Evolutionary conservation across 1,140 invertebrate genomes (phyloP), one percentile per base, ranked within the genome.

Genomic region (Adelges cooleyi): DNA sequence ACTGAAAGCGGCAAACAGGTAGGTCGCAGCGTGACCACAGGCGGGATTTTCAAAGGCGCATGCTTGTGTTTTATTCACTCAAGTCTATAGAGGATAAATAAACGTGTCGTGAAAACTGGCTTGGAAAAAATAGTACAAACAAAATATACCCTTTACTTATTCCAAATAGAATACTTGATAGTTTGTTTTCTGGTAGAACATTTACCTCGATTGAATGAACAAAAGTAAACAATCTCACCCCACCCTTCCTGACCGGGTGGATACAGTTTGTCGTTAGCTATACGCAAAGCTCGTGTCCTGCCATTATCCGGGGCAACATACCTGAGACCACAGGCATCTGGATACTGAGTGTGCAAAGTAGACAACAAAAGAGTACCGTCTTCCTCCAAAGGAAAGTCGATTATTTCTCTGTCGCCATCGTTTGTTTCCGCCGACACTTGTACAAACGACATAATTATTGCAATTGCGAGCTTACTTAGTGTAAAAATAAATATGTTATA

Each of bases 121-220:
- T n/a, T n/a, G n/a, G n/a, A n/a, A n/a, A n/a, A n/a, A n/a, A n/a
- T n/a, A n/a, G n/a, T n/a, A n/a, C n/a, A n/a, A n/a, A n/a, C n/a
- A n/a, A n/a, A n/a, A n/a, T n/a, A n/a, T n/a, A n/a, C n/a, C n/a
- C n/a, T n/a, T n/a, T n/a, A n/a, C n/a, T n/a, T n/a, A n/a, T n/a
- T n/a, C n/a, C n/a, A n/a, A n/a, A n/a, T n/a, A n/a, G n/a, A n/a
- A n/a, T n/a, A n/a, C n/a, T n/a, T n/a, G n/a, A n/a, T n/a, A n/a
- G n/a, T n/a, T n/a, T n/a, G n/a, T n/a, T n/a, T n/a, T n/a, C n/a
- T n/a, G n/a, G n/a, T n/a, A n/a, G n/a, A n/a, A n/a, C n/a, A n/a
- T 40, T 71, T 77, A 90, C 89, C 88, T 87, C 97, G 96, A n/a
- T 93, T 93, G 79, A 96, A 96, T 67, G 95, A 93, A 77, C 91